A percentile compares a stretch with the other conserved stretches of the same genome.
phyloP scores from a whole-genome alignment of 2,797 vertebrate genomes.

The Enteromius mattozi region DNA sequence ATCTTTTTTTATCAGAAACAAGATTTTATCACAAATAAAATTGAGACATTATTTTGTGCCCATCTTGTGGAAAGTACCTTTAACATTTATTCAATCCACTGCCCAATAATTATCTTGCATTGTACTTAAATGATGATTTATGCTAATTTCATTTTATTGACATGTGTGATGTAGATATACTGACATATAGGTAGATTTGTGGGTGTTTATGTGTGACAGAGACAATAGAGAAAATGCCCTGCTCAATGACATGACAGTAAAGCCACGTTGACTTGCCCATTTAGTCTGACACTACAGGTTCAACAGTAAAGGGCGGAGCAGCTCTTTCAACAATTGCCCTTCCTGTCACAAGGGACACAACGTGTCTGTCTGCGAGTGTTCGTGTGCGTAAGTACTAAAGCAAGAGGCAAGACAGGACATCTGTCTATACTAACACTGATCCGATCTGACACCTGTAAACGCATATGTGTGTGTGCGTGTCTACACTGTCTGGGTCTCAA shows the following conservation, averaged over 20 bases:
- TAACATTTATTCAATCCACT: background rate
- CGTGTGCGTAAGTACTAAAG: constrained; percentile 18
- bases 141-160: background rate
- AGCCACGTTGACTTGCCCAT: constrained; percentile 33
- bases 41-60: background rate
- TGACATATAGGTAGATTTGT: background rate
- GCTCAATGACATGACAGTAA: constrained; percentile 26
- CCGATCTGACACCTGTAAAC: constrained; percentile 77
- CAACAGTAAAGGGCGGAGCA: constrained; percentile 32
- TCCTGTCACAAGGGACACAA: constrained; percentile 37
- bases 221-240: background rate
- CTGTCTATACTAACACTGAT: constrained; percentile 73
- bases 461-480: constrained; percentile 20
- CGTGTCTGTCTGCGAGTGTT: constrained; percentile 6
- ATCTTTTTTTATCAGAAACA: too few relatives aligned
- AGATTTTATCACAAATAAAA: too few relatives aligned
- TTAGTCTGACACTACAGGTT: constrained; percentile 46
- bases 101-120: background rate
- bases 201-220: background rate
- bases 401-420: constrained; percentile 65
- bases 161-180: background rate
- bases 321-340: constrained; percentile 39
- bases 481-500: constrained; percentile 18
- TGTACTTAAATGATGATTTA: background rate
- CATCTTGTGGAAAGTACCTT: background rate